A percentile compares a stretch with the other conserved stretches of the same genome.
Conservation (phyloP, 2,113 vertebrate species). For the Mobula birostris region DNA sequence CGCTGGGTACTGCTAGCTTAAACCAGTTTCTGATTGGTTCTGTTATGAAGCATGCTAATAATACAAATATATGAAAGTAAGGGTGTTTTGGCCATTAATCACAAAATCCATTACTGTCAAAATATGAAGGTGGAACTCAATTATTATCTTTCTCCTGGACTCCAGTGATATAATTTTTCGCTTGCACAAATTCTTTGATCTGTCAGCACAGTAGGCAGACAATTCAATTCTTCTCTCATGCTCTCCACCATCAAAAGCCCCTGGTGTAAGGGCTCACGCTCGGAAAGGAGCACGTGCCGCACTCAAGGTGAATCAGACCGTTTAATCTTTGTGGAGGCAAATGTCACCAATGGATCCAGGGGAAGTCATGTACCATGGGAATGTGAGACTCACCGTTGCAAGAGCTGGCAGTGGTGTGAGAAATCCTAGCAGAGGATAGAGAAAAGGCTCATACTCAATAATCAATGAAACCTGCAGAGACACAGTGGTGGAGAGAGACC, state of each 20-base stretch:
- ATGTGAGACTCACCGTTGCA: no score
- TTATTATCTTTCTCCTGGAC: slow-evolving; percentile 24
- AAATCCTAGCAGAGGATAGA: no score
- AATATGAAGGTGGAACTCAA: slow-evolving; percentile 31
- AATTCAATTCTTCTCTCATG: not conserved
- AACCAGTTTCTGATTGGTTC: not conserved
- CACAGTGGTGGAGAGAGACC: no score
- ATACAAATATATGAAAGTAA: not conserved
- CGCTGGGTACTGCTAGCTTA: not conserved
- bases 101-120: slow-evolving; percentile 30
- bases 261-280: not conserved
- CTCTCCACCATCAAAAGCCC: not conserved
- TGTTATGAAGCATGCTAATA: not conserved
- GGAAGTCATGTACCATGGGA: not conserved
- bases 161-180: not conserved
- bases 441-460: no score
- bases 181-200: not conserved
- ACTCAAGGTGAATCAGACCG: not conserved
- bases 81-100: slow-evolving; percentile 10
- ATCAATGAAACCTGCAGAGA: no score
- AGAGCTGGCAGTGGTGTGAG: no score
- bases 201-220: not conserved
- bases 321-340: no score
- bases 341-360: not conserved
- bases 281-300: not conserved